phyloP scores from a whole-genome alignment of 1,140 invertebrate genomes.

The Glossosoma conforme region DNA sequence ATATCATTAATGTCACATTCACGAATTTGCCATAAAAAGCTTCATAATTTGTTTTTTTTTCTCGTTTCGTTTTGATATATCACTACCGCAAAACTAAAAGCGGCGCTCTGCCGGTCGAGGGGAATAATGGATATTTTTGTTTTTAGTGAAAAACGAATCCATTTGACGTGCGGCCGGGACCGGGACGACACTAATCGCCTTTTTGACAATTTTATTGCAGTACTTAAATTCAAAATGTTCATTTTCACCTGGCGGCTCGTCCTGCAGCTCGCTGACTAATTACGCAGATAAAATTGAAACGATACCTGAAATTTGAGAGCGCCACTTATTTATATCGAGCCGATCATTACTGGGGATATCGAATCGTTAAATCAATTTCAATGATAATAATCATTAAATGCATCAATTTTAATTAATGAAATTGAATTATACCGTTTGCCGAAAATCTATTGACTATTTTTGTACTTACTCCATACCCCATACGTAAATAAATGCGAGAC shows the following conservation, averaged over 20 bases:
- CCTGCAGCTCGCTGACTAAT: slow-evolving; percentile 6
- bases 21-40: slow-evolving; percentile 7
- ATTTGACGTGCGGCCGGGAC: slow-evolving; percentile 17
- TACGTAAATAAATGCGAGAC: no score
- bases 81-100: slow-evolving; percentile 15
- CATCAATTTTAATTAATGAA: no score
- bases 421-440: no score
- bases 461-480: no score
- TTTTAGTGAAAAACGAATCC: slow-evolving; percentile 22
- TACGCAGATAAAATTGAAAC: slow-evolving; percentile 11
- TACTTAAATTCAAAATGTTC: slow-evolving; percentile 23
- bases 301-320: background rate
- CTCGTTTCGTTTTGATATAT: slow-evolving; percentile 11
- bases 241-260: slow-evolving; percentile 22
- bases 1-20: slow-evolving; percentile 22
- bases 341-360: no score
- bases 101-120: background rate
- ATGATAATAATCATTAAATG: no score
- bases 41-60: slow-evolving; percentile 9
- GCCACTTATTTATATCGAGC: slow-evolving; percentile 1
- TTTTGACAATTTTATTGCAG: slow-evolving; percentile 24
- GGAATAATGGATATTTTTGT: slow-evolving; percentile 16
- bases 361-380: no score
- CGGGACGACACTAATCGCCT: slow-evolving; percentile 9
- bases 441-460: no score